These are phyloP conservation scores for Zaprionus capensis DNA, from an alignment of 1,140 invertebrate species.

Conservation along the genomic window DNA sequence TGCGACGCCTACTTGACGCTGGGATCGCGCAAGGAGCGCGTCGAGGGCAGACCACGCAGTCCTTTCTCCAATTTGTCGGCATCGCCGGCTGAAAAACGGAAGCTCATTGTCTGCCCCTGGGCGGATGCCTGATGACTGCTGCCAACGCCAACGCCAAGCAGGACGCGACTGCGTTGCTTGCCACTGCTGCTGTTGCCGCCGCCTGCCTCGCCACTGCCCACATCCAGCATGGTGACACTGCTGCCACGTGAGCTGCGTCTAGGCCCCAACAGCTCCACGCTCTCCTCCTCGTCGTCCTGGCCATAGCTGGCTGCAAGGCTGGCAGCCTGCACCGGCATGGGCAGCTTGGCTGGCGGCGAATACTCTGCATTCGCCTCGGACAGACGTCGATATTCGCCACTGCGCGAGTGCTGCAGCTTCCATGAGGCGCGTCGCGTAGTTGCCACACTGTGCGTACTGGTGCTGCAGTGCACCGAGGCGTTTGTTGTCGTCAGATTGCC, in stretches of 20 bases:
- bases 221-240: constrained; percentile 24
- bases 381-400: constrained; percentile 69
- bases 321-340: constrained; percentile 18
- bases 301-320: constrained; percentile 33
- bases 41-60: constrained; percentile 72
- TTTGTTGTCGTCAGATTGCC: constrained; percentile 65
- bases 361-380: constrained; percentile 68
- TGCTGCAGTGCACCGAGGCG: constrained; percentile 64
- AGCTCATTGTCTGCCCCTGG: constrained; percentile 68
- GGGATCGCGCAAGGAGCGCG: constrained; percentile 74
- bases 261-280: constrained; percentile 67
- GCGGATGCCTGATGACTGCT: constrained; percentile 13
- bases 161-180: constrained; percentile 47
- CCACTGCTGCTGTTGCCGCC: not conserved
- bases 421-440: constrained; percentile 67
- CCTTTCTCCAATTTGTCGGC: constrained; percentile 84
- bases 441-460: constrained; percentile 57
- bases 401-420: constrained; percentile 72
- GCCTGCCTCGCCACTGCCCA: constrained; percentile 6
- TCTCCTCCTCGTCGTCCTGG: constrained; percentile 65
- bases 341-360: constrained; percentile 66
- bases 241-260: constrained; percentile 48
- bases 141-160: constrained; percentile 43
- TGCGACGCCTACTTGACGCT: constrained; percentile 58
- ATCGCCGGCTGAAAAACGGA: constrained; percentile 83